These are phyloP conservation scores for Drosophila orosa DNA, from an alignment of 1,140 invertebrate genomes.

Conservation along the genomic window DNA sequence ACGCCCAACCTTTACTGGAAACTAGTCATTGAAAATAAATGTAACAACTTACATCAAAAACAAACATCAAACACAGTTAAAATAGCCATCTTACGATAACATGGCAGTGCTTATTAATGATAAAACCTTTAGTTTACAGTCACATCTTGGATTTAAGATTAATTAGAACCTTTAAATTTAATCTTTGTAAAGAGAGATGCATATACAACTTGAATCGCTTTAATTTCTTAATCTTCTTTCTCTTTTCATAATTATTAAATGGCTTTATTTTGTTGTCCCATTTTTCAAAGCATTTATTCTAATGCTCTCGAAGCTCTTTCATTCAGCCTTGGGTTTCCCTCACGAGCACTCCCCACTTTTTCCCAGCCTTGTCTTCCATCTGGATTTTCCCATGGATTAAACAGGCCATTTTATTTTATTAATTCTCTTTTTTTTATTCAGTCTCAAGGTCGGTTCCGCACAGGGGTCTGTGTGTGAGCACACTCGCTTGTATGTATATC, in stretches of 20 bases:
- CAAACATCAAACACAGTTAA: not conserved
- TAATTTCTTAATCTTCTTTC: not conserved
- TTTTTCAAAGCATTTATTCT: not conserved
- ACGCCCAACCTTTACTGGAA: not conserved
- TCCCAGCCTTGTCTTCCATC: conserved; percentile 39
- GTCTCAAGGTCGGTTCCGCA: conserved; percentile 34
- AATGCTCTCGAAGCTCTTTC: conserved; percentile 15
- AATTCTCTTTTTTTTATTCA: conserved; percentile 31
- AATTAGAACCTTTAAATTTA: not conserved
- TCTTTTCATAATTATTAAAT: conserved; percentile 1
- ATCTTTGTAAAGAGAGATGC: no score
- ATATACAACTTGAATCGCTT: not conserved
- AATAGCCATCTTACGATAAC: not conserved
- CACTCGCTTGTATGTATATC: not conserved
- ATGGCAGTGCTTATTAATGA: not conserved
- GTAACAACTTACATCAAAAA: not conserved
- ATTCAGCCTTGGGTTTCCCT: conserved; percentile 31
- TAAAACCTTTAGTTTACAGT: not conserved
- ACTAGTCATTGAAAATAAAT: not conserved
- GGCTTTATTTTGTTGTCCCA: not conserved
- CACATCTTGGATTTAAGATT: not conserved
- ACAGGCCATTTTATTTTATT: conserved; percentile 36
- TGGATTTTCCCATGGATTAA: conserved; percentile 42
- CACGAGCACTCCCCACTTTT: conserved; percentile 26
- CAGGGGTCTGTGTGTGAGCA: no score